Evolutionary conservation across 2,113 vertebrate genomes (phyloP).

Genomic region (Astur gentilis): DNA sequence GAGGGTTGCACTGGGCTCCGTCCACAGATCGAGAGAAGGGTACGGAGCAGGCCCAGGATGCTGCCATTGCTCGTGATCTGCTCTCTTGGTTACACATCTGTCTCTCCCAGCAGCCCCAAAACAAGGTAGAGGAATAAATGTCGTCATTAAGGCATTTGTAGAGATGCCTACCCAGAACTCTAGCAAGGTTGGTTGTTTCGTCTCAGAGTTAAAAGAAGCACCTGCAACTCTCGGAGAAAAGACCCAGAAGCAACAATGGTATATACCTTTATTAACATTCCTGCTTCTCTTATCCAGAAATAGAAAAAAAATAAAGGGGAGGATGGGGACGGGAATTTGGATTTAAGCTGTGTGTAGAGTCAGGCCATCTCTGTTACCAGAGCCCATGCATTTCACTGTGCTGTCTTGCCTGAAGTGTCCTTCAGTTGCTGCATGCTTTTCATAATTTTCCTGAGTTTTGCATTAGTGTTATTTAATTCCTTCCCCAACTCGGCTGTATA

Average conservation of each 20-base stretch:
- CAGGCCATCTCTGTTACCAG: background rate
- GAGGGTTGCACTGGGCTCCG: rapidly evolving
- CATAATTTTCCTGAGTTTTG: background rate
- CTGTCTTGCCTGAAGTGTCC: background rate
- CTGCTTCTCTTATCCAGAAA: background rate
- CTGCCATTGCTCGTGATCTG: rapidly evolving
- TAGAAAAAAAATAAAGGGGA: too few species aligned
- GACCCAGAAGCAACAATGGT: background rate
- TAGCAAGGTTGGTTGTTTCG: background rate
- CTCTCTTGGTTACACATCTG: rapidly evolving
- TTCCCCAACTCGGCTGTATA: background rate
- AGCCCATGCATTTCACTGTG: background rate
- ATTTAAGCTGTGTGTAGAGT: background rate
- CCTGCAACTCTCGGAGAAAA: background rate
- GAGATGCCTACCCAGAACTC: background rate
- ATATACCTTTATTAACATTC: background rate
- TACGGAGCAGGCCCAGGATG: background rate
- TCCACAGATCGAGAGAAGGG: rapidly evolving
- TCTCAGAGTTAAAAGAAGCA: background rate
- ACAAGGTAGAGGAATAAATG: background rate
- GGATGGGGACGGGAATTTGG: background rate
- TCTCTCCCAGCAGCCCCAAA: background rate
- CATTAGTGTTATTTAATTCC: slow-evolving; percentile 8
- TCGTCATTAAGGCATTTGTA: rapidly evolving
- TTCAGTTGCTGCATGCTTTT: background rate